Conservation (phyloP, 2,797 vertebrate genomes). For the Anguilla pacifica region DNA sequence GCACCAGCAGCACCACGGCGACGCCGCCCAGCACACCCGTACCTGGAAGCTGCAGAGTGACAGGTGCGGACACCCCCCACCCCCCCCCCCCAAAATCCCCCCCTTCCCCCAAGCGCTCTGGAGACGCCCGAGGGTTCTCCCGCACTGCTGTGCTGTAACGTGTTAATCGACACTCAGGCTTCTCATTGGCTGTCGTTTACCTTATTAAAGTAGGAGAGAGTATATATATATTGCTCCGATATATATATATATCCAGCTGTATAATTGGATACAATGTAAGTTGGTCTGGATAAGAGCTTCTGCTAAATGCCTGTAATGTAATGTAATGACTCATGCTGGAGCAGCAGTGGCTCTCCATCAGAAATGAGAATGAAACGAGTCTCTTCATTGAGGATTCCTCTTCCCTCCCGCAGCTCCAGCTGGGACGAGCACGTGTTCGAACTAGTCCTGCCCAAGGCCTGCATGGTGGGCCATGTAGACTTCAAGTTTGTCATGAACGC, state of each 20-base stretch:
- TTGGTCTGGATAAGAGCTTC: too few relatives aligned
- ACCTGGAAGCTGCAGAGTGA: conserved; percentile 98
- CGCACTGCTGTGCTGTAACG: background rate
- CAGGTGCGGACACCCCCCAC: conserved; percentile 66
- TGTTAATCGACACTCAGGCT: too few relatives aligned
- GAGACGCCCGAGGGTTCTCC: background rate
- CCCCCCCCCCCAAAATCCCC: background rate
- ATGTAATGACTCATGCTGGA: background rate
- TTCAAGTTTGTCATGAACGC: conserved; percentile 98
- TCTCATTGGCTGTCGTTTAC: too few relatives aligned
- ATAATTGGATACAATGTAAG: too few relatives aligned
- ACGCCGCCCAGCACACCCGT: conserved; percentile 95
- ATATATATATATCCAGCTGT: too few relatives aligned
- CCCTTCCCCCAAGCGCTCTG: background rate
- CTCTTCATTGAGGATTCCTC: too few relatives aligned
- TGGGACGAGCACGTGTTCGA: conserved; percentile 99
- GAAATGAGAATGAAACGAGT: background rate
- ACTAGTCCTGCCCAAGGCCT: conserved; percentile 96
- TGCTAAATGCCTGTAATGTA: too few relatives aligned
- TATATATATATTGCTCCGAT: too few relatives aligned
- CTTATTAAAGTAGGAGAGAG: too few relatives aligned
- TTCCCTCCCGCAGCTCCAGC: conserved; percentile 77
- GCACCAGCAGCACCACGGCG: conserved; percentile 97
- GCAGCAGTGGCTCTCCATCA: background rate
- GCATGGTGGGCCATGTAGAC: conserved; percentile 99